phyloP scores from a whole-genome alignment of 2,888 invertebrate species.

The Boloria euphrosyne region DNA sequence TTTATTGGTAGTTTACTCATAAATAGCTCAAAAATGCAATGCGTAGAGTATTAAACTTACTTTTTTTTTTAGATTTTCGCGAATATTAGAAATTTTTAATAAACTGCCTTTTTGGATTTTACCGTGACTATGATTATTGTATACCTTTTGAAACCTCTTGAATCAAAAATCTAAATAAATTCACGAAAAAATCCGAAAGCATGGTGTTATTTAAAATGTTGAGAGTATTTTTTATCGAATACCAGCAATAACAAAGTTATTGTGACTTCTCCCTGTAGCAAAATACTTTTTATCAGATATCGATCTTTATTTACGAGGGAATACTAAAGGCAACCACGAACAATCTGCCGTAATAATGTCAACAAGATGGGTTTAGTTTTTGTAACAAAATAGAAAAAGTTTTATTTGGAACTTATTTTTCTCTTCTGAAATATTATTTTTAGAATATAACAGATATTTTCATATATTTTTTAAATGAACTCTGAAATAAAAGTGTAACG shows the following conservation, averaged over 20 bases:
- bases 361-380: constrained; percentile 19
- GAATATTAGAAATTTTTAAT: background rate
- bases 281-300: constrained; percentile 17
- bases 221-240: background rate
- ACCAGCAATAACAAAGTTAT: constrained; percentile 10
- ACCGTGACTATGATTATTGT: too few species aligned
- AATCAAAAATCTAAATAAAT: too few species aligned
- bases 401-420: background rate
- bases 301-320: constrained; percentile 21
- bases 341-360: constrained; percentile 16
- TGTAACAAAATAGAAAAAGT: constrained; percentile 2
- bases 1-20: too few species aligned
- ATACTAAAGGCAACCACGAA: constrained; percentile 13
- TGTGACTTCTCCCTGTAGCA: constrained; percentile 9
- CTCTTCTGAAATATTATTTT: background rate
- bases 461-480: constrained; percentile 20
- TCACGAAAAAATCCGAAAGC: too few species aligned
- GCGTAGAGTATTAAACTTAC: background rate
- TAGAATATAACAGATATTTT: constrained; percentile 2
- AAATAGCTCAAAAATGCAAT: too few species aligned
- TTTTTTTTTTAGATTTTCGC: background rate
- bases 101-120: background rate
- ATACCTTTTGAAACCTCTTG: too few species aligned
- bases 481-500: constrained; percentile 24
- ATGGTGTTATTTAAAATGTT: background rate